phyloP scores from a whole-genome alignment of 2,797 vertebrate species.

The Epinephelus awoara region DNA sequence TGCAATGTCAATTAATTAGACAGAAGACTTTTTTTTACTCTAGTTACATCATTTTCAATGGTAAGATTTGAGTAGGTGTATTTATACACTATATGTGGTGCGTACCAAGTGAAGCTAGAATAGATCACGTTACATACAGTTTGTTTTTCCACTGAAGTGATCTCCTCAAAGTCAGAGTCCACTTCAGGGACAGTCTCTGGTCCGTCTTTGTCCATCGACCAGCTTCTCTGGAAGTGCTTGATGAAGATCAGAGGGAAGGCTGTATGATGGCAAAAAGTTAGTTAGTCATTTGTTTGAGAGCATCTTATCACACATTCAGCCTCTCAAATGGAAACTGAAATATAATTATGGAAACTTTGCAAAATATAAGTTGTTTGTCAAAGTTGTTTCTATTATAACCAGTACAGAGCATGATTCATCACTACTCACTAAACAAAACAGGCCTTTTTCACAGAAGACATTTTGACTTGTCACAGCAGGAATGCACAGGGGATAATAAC shows the following conservation, averaged over 20 bases:
- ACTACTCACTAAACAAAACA: no score
- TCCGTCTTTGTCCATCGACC: conserved; percentile 42
- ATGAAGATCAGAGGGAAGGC: conserved; percentile 83
- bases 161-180: conserved; percentile 79
- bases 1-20: not conserved
- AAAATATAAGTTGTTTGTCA: no score
- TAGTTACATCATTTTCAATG: not conserved
- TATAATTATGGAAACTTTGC: no score
- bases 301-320: no score
- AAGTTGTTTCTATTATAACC: no score
- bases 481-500: no score
- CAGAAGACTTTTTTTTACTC: not conserved
- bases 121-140: conserved; percentile 32
- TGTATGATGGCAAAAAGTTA: conserved; percentile 28
- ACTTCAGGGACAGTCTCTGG: conserved; percentile 67
- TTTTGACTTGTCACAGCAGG: no score
- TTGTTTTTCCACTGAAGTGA: conserved; percentile 53
- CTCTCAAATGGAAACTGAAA: no score
- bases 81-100: not conserved
- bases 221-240: conserved; percentile 71
- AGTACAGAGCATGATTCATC: no score
- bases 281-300: not conserved
- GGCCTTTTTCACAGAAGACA: no score
- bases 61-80: not conserved
- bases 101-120: not conserved